phyloP scores from a whole-genome alignment of 2,113 vertebrate species.

The Pagrus major region DNA sequence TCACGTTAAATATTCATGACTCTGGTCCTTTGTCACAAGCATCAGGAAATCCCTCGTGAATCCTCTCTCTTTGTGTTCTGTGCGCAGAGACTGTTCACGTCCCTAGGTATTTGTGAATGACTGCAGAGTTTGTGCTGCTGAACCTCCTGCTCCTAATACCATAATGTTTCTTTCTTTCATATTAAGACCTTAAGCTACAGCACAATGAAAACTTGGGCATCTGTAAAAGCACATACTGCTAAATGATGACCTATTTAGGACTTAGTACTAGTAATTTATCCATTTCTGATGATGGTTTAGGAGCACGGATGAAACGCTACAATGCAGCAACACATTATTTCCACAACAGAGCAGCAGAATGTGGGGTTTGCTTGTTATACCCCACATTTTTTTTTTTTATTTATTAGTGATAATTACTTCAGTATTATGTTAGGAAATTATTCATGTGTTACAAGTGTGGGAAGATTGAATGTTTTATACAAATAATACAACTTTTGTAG shows the following conservation, averaged over 20 bases:
- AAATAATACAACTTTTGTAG: background rate
- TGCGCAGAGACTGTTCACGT: slow-evolving; percentile 30
- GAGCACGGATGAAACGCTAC: background rate
- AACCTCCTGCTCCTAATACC: slow-evolving; percentile 20
- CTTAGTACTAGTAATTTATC: slow-evolving; percentile 1
- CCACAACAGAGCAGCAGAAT: background rate
- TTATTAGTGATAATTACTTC: background rate
- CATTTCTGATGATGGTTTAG: slow-evolving; percentile 8
- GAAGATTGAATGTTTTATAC: slow-evolving; percentile 1
- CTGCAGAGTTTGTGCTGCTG: slow-evolving; percentile 40
- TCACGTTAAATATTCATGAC: slow-evolving; percentile 68
- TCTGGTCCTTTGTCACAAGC: slow-evolving; percentile 55
- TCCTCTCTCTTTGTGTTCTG: slow-evolving; percentile 37
- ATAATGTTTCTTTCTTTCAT: slow-evolving; percentile 31
- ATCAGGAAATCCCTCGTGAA: slow-evolving; percentile 47
- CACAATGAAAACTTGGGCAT: background rate
- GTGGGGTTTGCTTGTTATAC: background rate
- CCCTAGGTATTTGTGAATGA: slow-evolving; percentile 58
- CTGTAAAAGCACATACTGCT: slow-evolving; percentile 1
- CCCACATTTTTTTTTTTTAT: background rate
- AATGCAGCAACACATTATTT: background rate
- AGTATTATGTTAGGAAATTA: background rate
- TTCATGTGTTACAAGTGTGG: background rate
- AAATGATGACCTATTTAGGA: slow-evolving; percentile 14
- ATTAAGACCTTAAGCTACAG: background rate